Base-by-base conservation (phyloP, 2,797 vertebrate genomes). In the Adelosebastes latens region DNA sequence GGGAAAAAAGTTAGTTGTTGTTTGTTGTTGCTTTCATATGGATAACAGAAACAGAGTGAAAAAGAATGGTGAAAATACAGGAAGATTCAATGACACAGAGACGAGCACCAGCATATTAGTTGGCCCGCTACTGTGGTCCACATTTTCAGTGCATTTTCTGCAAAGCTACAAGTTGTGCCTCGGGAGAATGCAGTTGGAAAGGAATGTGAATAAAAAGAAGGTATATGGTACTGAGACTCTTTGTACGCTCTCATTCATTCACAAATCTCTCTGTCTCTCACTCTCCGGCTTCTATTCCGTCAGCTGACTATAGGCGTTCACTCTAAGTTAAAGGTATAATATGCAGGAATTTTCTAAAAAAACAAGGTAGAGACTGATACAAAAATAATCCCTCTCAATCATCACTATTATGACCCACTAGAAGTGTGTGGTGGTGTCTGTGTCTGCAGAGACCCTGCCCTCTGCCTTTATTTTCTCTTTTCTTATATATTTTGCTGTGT, bases 51-150 rank as follows among this genome's bases (percentile, higher is more conserved):
- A 24, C 34, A 49, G 42, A 22, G 53, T 22, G 14, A 25, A n/a
- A 83, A 68, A 76, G 49, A 75, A 20, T 22, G 25, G 25, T 60
- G 56, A 62, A 66, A 69, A 53, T 31, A 52, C 22, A 59, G 72
- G 4, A 56, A 46, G 20, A 75, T 36, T 61, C 18, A 56, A 22
- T 52, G 32, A 78, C 27, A 31, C 25, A n/a, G 42, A 77, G 53
- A 58, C 1, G 9, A 36, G 53, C 60, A 36, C 5, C 49, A 58
- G 27, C 8, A 18, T 36, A 62, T 42, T 16, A 72, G 24, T 49
- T 66, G 55, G 24, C n/a, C 58, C 66, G 25, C 27, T 69, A 42
- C n/a, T 10, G 27, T 18, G 52, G 52, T 69, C 32, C 4, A 68
- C 24, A 56, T 63, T 72, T 31, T 66, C 11, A 74, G 39, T 22